Base-by-base conservation (phyloP, 1,140 invertebrate species). In the Oedothorax gibbosus region DNA sequence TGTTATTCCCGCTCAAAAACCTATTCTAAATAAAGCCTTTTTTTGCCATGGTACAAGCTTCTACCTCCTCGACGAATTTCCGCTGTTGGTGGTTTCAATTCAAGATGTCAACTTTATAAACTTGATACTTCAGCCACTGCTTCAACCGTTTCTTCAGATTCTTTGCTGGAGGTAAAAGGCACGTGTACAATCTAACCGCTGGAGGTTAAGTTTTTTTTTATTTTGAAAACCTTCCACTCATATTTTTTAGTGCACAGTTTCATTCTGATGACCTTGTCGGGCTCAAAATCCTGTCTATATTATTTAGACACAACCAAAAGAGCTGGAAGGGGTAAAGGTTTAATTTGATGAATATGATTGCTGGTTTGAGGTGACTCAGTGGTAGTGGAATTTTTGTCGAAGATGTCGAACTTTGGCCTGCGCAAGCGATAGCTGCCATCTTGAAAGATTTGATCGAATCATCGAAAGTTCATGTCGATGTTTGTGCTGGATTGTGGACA, bases 31-130 rank as follows among this genome's bases (percentile, higher is more conserved):
- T 71, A 71, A 71, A 71, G 50, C 49, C 18, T 75, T 75, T 73
- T 72, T 73, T 57, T 71, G n/a, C 9, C 15, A 4, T 2, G n/a
- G n/a, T n/a, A n/a, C n/a, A n/a, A n/a, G n/a, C 18, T 7, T 57
- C 72, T 75, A 79, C 77, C 77, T 79, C 77, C 77, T n/a, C 62
- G 64, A 18, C 62, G 77, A 79, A 79, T 79, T 79, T 79, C 77
- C 77, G 77, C 75, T 62, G 20, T 79, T 79, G 77, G 77, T 79
- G 62, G 77, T 79, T 79, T 35, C 35, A 35, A 35, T 35, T 35
- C 35, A 35, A 35, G 35, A 35, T 35, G 35, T 35, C 35, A 60
- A 21, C 7, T 53, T 21, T 54, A 56, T 21, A 75, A 57, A 75
- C 57, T 15, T 57, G 72, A 75, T 75, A 21, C 54, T 7, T 1